phyloP scores from a whole-genome alignment of 2,888 invertebrate genomes.

The Oasisia sp. region DNA sequence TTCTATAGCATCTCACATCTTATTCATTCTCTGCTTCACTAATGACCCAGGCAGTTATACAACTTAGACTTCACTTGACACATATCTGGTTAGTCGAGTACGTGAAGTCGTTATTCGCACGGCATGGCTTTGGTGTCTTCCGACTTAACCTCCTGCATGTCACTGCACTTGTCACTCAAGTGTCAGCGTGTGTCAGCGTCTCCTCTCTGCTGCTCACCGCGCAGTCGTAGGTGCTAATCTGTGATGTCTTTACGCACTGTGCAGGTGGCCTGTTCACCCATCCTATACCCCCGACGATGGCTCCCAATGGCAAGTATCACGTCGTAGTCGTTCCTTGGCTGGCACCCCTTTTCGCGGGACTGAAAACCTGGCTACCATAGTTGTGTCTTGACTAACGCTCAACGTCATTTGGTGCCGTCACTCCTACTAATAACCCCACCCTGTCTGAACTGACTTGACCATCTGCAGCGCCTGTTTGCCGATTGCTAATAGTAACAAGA shows the following conservation, averaged over 20 bases:
- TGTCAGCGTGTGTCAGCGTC: neutral
- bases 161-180: neutral
- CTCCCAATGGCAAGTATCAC: slow-evolving; percentile 44
- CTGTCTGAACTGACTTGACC: neutral
- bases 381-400: neutral
- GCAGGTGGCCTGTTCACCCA: slow-evolving; percentile 22
- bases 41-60: neutral
- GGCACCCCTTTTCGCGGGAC: neutral
- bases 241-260: slow-evolving; percentile 12
- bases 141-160: neutral
- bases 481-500: neutral
- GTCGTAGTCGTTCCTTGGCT: neutral
- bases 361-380: neutral
- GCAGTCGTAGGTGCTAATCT: neutral
- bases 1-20: neutral
- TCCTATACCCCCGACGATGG: slow-evolving; percentile 41
- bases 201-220: neutral
- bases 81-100: neutral
- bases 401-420: neutral
- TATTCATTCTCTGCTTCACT: neutral
- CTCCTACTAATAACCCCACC: neutral
- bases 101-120: neutral
- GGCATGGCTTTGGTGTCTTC: neutral
- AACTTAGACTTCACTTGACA: neutral
- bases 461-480: neutral